A percentile compares a stretch with the other conserved stretches of the same genome.
phyloP scores from a whole-genome alignment of 2,888 invertebrate species.

The Blera fallax region DNA sequence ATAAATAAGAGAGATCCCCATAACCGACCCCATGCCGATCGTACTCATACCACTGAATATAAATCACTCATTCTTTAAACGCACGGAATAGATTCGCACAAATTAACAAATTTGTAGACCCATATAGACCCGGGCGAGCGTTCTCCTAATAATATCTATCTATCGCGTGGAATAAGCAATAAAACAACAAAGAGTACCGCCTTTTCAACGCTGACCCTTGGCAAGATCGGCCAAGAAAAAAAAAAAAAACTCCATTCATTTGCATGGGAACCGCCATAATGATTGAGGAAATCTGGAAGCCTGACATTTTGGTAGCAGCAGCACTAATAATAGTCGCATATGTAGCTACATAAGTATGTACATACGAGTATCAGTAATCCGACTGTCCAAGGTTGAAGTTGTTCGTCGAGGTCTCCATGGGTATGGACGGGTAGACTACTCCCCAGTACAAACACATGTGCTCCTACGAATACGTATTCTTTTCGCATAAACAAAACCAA shows the following conservation, averaged over 20 bases:
- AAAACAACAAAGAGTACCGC: slow-evolving; percentile 58
- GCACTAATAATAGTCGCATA: slow-evolving; percentile 57
- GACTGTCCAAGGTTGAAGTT: slow-evolving; percentile 57
- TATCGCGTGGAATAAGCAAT: slow-evolving; percentile 28
- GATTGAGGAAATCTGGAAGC: slow-evolving; percentile 68
- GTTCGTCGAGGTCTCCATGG: slow-evolving; percentile 10
- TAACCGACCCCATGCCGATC: slow-evolving; percentile 58
- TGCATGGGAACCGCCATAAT: slow-evolving; percentile 57
- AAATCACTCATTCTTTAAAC: slow-evolving; percentile 57
- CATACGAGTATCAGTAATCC: slow-evolving; percentile 51
- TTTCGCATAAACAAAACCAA: slow-evolving; percentile 38
- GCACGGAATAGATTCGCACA: slow-evolving; percentile 67
- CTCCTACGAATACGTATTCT: not conserved
- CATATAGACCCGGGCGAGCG: slow-evolving; percentile 27
- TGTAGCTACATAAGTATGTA: not conserved
- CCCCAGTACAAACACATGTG: slow-evolving; percentile 28
- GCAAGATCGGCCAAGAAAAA: no score
- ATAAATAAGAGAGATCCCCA: slow-evolving; percentile 13
- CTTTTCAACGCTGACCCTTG: slow-evolving; percentile 44
- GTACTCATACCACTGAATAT: slow-evolving; percentile 45
- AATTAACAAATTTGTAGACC: slow-evolving; percentile 58
- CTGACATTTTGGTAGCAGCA: slow-evolving; percentile 64
- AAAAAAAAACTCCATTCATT: slow-evolving; percentile 36
- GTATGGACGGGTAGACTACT: not conserved
- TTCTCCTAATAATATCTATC: not conserved